A percentile compares a stretch with the other conserved stretches of the same genome.
These are phyloP conservation scores for Bos javanicus DNA, from an alignment of 2,113 vertebrate species.

Conservation along the genomic window DNA sequence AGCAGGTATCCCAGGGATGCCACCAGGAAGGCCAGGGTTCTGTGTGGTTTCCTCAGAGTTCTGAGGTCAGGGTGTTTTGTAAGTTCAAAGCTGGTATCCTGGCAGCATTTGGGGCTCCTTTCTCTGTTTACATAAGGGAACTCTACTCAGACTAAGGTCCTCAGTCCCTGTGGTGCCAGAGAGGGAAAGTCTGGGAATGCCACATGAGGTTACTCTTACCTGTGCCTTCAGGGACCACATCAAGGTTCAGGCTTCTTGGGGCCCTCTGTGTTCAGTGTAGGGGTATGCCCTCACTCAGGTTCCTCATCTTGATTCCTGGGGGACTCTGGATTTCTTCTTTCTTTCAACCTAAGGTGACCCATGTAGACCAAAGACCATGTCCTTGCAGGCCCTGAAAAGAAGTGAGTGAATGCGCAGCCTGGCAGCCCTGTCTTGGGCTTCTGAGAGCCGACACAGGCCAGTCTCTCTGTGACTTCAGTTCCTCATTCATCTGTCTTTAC, in stretches of 20 bases:
- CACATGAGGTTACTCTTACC: too few species aligned
- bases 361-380: not conserved
- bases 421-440: not conserved
- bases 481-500: not conserved
- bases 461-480: too few species aligned
- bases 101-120: not conserved
- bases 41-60: not conserved
- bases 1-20: not conserved
- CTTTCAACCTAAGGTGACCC: not conserved
- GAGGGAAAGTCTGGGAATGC: not conserved
- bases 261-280: not conserved
- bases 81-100: not conserved
- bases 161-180: not conserved
- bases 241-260: not conserved
- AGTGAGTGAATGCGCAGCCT: not conserved
- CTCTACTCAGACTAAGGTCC: not conserved
- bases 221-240: not conserved
- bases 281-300: not conserved
- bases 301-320: not conserved
- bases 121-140: rapidly evolving
- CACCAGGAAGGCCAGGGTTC: not conserved
- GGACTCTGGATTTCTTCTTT: not conserved
- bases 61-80: not conserved
- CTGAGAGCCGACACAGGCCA: not conserved
- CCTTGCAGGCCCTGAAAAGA: not conserved